Conservation (phyloP, 2,113 vertebrate genomes). For the Gnathonemus echidnorhynchus region DNA sequence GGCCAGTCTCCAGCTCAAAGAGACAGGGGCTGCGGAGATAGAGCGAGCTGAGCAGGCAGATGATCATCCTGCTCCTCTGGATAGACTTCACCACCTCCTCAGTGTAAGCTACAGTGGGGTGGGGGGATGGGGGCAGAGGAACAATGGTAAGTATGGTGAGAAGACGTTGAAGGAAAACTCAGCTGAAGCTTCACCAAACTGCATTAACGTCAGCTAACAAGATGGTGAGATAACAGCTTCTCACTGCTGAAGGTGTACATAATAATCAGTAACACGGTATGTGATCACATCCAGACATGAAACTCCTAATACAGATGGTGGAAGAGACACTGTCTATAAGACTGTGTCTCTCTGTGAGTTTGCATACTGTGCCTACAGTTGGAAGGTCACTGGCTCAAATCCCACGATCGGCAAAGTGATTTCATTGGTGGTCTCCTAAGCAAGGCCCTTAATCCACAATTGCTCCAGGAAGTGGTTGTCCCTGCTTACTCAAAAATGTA, state of each 20-base stretch:
- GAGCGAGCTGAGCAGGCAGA: slow-evolving; percentile 70
- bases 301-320: no score
- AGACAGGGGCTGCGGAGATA: slow-evolving; percentile 63
- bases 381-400: not conserved
- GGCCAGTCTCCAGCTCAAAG: slow-evolving; percentile 78
- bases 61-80: slow-evolving; percentile 67
- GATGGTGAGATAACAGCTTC: not conserved
- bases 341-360: not conserved
- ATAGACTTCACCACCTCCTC: slow-evolving; percentile 71
- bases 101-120: slow-evolving; percentile 62
- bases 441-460: not conserved
- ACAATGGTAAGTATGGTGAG: not conserved
- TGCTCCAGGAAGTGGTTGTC: not conserved
- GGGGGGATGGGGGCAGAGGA: not conserved
- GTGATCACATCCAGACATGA: not conserved
- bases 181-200: not conserved
- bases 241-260: not conserved
- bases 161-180: not conserved
- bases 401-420: not conserved
- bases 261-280: not conserved
- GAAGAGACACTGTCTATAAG: no score
- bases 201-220: not conserved
- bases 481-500: not conserved
- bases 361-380: not conserved
- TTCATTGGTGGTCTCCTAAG: not conserved